These are phyloP conservation scores for Denticeps clupeoides DNA, from an alignment of 2,797 vertebrate genomes.

Conservation along the genomic window DNA sequence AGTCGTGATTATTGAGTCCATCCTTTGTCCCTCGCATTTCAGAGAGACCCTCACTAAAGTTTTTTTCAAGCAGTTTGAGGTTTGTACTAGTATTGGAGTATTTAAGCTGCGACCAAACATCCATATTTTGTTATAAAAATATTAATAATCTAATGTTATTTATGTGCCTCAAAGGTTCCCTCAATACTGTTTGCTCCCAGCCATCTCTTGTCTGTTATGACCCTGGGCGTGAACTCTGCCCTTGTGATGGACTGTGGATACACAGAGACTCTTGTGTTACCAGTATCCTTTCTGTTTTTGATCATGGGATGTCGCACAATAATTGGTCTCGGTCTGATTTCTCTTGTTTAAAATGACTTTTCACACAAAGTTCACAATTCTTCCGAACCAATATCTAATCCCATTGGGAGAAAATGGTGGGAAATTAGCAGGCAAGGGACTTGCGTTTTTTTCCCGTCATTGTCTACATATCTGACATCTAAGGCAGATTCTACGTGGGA, in stretches of 20 bases:
- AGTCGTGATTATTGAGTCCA: slow-evolving; percentile 91
- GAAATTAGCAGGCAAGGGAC: no score
- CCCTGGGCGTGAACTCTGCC: slow-evolving; percentile 91
- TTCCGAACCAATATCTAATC: no score
- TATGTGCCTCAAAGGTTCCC: slow-evolving; percentile 66
- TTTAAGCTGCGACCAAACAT: no score
- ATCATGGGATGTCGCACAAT: no score
- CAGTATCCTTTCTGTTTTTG: slow-evolving; percentile 83
- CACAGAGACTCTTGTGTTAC: slow-evolving; percentile 85
- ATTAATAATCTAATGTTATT: not conserved
- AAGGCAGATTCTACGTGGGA: no score
- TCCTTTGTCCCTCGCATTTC: slow-evolving; percentile 94
- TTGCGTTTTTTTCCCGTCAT: no score
- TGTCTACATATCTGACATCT: no score
- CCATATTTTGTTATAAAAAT: not conserved
- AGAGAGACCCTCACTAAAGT: slow-evolving; percentile 90
- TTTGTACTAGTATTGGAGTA: no score
- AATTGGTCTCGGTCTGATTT: no score
- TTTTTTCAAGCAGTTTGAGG: slow-evolving; percentile 98
- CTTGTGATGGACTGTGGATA: slow-evolving; percentile 95
- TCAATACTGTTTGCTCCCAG: slow-evolving; percentile 90
- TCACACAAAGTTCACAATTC: no score
- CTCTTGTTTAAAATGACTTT: no score
- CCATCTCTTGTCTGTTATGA: slow-evolving; percentile 93
- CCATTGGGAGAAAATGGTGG: no score